Base-by-base conservation (phyloP, 1,140 invertebrate species). In the Megalopta genalis region DNA sequence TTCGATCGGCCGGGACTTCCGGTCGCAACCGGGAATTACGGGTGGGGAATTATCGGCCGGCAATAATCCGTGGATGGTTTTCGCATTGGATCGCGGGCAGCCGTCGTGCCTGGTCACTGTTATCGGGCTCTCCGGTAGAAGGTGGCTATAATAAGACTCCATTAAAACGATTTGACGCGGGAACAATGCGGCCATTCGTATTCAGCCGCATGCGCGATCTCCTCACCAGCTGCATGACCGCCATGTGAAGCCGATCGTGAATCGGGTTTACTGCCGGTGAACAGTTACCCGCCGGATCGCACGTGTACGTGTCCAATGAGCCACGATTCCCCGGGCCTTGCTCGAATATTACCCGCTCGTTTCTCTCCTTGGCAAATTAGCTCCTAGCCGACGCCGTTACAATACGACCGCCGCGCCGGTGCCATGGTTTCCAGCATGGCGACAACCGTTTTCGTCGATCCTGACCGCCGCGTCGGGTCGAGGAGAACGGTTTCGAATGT, bases 231-330 rank as follows among this genome's bases (percentile, higher is more conserved):
- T 85, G 83, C 82, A 81, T 80, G 83, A 85, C 83, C 83, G 83
- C 77, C 82, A 85, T 85, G 82, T 76, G 83, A 85, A 85, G 74
- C 82, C 73, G 73, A 85, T 85, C 82, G 83, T 85, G 83, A 85
- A 85, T 85, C 82, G 83, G 65, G 82, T 85, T 85, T 85, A 85
- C 79, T 84, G 64, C 73, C 73, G 69, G 78, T 81, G 80, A 85
- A 85, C 83, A 81, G 83, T 85, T 85, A 85, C 64, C 60, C 79
- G 67, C 46, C 62, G 68, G 73, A 81, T 85, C 83, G 82, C 83
- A 84, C 82, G 82, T 84, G 82, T 84, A 85, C 83, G 83, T 85
- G 67, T 85, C 83, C 83, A 85, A 84, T 85, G 83, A 65, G 72
- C 74, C 82, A 83, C 77, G 72, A 84, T 85, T 84, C 78, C 78